These are phyloP conservation scores for Mythimna loreyi DNA, from an alignment of 2,888 invertebrate genomes.

Conservation along the genomic window DNA sequence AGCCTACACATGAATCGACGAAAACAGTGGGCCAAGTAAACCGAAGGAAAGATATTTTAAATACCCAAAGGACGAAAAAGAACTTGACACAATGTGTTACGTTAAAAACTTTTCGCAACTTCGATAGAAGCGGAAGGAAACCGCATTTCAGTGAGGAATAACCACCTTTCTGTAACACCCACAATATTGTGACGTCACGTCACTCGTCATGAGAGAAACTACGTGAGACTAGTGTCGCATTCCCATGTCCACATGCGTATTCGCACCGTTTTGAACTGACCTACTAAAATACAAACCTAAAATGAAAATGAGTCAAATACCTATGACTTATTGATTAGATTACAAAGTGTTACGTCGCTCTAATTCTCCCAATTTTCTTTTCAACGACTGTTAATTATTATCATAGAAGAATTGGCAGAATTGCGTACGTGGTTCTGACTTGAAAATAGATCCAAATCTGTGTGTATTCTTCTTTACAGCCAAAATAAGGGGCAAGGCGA, in stretches of 20 bases:
- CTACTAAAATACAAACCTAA: conserved; percentile 13
- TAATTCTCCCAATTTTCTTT: conserved; percentile 13
- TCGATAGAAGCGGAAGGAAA: conserved; percentile 3
- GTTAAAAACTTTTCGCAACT: background rate
- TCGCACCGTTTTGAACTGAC: background rate
- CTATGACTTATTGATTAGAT: conserved; percentile 34
- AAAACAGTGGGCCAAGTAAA: too few species aligned
- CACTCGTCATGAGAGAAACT: too few species aligned
- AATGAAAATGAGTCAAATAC: background rate
- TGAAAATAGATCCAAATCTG: background rate
- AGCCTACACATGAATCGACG: too few species aligned
- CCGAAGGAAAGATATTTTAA: too few species aligned
- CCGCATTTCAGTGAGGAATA: background rate
- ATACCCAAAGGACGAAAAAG: too few species aligned
- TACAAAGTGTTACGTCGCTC: conserved; percentile 7
- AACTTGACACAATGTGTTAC: too few species aligned
- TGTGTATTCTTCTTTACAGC: background rate
- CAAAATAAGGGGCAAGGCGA: too few species aligned
- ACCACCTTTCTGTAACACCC: background rate
- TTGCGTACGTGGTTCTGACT: background rate
- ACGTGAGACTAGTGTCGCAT: background rate
- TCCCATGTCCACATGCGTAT: background rate
- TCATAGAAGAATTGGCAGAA: background rate
- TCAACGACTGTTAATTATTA: conserved; percentile 1
- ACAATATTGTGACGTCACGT: background rate